These are phyloP conservation scores for Agrilus planipennis DNA, from an alignment of 1,140 invertebrate genomes.

Conservation along the genomic window DNA sequence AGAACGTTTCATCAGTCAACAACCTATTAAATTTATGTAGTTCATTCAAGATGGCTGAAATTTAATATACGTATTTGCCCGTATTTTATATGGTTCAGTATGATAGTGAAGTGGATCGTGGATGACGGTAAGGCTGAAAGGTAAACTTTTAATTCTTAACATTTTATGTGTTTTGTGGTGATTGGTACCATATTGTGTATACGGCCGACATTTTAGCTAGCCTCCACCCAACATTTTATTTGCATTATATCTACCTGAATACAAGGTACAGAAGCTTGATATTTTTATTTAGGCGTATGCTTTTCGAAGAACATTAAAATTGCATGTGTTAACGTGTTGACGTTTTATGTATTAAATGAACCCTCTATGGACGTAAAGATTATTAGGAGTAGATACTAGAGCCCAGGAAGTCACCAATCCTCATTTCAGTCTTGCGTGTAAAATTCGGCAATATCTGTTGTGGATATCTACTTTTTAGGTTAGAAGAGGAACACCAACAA, in stretches of 20 bases:
- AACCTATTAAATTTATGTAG: conserved; percentile 19
- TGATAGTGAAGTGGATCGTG: conserved; percentile 27
- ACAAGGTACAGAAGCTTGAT: no score
- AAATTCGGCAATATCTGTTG: no score
- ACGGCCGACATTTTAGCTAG: background rate
- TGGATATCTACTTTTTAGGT: no score
- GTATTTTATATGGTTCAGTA: conserved; percentile 31
- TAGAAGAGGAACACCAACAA: no score
- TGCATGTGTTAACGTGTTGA: background rate
- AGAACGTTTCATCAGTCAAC: conserved; percentile 14
- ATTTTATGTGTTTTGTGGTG: background rate
- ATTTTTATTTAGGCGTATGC: conserved; percentile 6
- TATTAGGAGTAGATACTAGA: no score
- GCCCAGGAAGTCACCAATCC: no score
- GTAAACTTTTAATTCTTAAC: conserved; percentile 13
- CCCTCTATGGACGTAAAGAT: no score
- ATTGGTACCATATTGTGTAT: background rate
- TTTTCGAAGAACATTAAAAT: background rate
- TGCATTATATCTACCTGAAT: no score
- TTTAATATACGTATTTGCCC: conserved; percentile 28
- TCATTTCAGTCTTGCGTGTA: no score
- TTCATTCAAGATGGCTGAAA: conserved; percentile 30
- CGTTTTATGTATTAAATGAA: no score
- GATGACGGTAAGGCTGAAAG: conserved; percentile 25
- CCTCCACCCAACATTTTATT: no score